Evolutionary conservation across 2,888 invertebrate species (phyloP), one percentile per base, ranked within the genome.

Genomic region (Netelia inedita): DNA sequence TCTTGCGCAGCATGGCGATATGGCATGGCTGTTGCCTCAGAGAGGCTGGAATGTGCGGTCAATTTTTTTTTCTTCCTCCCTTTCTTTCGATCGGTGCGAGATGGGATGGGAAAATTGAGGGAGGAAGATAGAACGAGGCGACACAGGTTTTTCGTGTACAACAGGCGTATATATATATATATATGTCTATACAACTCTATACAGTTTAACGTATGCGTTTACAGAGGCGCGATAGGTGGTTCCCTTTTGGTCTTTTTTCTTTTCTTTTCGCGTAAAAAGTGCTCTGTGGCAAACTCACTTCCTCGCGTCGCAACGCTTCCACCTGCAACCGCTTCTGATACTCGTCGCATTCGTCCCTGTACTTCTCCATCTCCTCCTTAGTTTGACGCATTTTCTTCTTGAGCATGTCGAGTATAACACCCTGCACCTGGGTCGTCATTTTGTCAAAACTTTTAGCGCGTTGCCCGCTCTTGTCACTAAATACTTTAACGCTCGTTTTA

Each of bases 321-420:
- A 97, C 96, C 95, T 98, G 98, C 94, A 98, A 96, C 94, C 98
- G 97, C 96, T 98, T 97, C 95, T 98, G 98, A 94, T 97, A 98
- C 95, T 98, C 98, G 95, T 99, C 99, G 94, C 98, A 98, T 94
- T 98, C 98, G 95, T 99, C 99, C 95, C 98, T 98, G 95, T 98
- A 98, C 95, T 98, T 97, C 94, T 99, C 99, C 97, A 99, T 98
- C 96, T 99, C 99, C 94, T 99, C 98, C 95, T 99, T 98, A 92
- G 99, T 98, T 95, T 98, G 98, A 91, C 98, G 96, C 99, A 99
- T 99, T 96, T 99, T 99, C 96, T 99, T 98, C 96, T 99, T 99
- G 93, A 99, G 96, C 93, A 98, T 98, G 95, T 99, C 98, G 94
- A 99, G 95, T 92, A 99, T 97, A 93, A 98, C 97, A 94, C 98